phyloP scores from a whole-genome alignment of 2,797 vertebrate genomes.

The Menidia menidia region DNA sequence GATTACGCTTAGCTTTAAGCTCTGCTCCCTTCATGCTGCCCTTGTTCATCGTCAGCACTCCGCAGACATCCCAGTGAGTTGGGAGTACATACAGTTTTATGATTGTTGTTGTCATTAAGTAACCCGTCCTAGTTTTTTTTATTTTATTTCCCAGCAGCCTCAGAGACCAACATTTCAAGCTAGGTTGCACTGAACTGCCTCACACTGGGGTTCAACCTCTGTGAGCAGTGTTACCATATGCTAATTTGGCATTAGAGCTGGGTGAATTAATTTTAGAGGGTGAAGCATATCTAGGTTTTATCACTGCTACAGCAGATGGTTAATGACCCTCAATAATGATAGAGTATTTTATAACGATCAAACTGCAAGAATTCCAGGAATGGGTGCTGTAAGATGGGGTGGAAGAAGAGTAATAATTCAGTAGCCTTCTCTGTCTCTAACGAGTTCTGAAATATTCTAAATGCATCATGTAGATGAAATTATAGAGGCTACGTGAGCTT shows the following conservation, averaged over 20 bases:
- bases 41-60: conserved; percentile 58
- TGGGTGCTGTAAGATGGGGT: conserved; percentile 36
- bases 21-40: conserved; percentile 43
- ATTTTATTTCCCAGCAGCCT: conserved; percentile 45
- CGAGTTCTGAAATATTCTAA: conserved; percentile 46
- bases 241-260: conserved; percentile 63
- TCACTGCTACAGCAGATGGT: conserved; percentile 73
- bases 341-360: conserved; percentile 74
- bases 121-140: conserved; percentile 38
- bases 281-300: conserved; percentile 68
- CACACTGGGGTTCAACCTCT: conserved; percentile 44
- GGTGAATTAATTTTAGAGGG: conserved; percentile 61
- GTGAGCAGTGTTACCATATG: conserved; percentile 60
- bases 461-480: conserved; percentile 45
- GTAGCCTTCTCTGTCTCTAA: conserved; percentile 41
- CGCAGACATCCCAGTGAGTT: conserved; percentile 50
- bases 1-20: conserved; percentile 63
- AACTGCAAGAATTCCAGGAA: conserved; percentile 43
- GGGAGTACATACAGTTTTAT: conserved; percentile 59
- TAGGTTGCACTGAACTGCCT: conserved; percentile 52
- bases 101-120: conserved; percentile 53
- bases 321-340: conserved; percentile 75
- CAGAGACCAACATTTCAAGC: conserved; percentile 67
- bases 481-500: conserved; percentile 4
- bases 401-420: conserved; percentile 59